Evolutionary conservation across 2,113 vertebrate species (phyloP), one percentile per base, ranked within the genome.

Genomic region (Bubo scandiacus): DNA sequence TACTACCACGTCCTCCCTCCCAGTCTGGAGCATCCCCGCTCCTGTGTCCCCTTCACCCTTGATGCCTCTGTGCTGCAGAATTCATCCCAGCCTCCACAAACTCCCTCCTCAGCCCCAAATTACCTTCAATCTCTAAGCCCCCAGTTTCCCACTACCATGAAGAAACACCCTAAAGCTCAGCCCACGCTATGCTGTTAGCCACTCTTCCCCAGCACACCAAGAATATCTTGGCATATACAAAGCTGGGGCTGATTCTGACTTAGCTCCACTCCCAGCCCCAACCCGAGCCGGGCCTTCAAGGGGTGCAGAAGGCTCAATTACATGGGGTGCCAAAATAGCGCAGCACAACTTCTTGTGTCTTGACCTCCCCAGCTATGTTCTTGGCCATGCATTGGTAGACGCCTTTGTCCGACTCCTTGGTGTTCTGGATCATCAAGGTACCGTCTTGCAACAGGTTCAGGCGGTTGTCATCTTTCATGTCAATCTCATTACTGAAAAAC

Each of bases 331-430:
- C 98, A 61, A 86, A 97, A 42, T 98, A 98, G 34, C 98, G 98
- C 67, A 98, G 97, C 29, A 98, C 90, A 0, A 97, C 98, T 51
- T 98, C 97, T 61, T 98, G 98, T 0, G 98, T 98, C 96, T 98
- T 98, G 77, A 73, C 98, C 96, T 98, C 98, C 18, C 98, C 98
- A 2, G 97, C 97, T 7, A 98, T 77, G 62, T 98, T 98, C 95
- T 98, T 98, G 96, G 98, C 98, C 97, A 98, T 97, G 92, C 98
- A 98, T 89, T 98, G 98, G 94, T 98, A 98, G 90, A 97, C 2
- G 10, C 98, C 98, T 75, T 98, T 98, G 92, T 98, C 98, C 0
- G 98, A 98, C 88, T 98, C 98, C 81, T 95, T 96, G 59, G 98
- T 98, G 25, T 98, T 97, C 86, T 98, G 97, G 80, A 98, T 98